phyloP scores from a whole-genome alignment of 2,888 invertebrate species.

The Coremacera marginata region DNA sequence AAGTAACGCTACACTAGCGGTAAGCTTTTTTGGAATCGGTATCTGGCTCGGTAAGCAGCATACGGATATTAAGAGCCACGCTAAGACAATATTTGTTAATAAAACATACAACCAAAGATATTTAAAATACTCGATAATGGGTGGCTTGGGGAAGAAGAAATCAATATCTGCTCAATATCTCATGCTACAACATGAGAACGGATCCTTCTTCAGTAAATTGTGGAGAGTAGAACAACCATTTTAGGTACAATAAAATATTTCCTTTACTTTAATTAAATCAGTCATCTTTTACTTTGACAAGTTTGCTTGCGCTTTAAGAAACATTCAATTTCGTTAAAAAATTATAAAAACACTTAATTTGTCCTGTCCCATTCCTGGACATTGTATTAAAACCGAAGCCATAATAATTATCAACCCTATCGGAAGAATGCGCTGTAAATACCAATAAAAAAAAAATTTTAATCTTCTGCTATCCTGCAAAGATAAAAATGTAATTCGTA shows the following conservation, averaged over 20 bases:
- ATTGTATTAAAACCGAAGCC: background rate
- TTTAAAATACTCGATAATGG: background rate
- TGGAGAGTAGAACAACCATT: background rate
- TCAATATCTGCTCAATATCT: too few relatives aligned
- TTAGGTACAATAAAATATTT: background rate
- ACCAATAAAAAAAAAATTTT: conserved; percentile 37
- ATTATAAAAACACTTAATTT: too few relatives aligned
- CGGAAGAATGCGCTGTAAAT: background rate
- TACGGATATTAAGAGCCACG: background rate
- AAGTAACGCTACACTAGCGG: background rate
- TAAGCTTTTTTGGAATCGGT: background rate
- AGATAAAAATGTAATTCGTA: conserved; percentile 44
- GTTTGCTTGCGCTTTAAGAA: background rate
- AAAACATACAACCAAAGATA: background rate
- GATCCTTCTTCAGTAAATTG: too few relatives aligned
- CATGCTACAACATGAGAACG: background rate
- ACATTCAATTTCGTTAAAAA: background rate
- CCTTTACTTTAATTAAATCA: background rate
- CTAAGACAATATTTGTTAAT: background rate
- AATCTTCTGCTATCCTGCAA: conserved; percentile 4
- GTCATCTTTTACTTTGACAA: too few relatives aligned
- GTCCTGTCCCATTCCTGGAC: background rate
- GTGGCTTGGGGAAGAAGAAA: background rate
- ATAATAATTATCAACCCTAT: background rate
- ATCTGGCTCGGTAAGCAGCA: background rate